phyloP scores from a whole-genome alignment of 2,888 invertebrate species.

The Caenorhabditis wallacei region DNA sequence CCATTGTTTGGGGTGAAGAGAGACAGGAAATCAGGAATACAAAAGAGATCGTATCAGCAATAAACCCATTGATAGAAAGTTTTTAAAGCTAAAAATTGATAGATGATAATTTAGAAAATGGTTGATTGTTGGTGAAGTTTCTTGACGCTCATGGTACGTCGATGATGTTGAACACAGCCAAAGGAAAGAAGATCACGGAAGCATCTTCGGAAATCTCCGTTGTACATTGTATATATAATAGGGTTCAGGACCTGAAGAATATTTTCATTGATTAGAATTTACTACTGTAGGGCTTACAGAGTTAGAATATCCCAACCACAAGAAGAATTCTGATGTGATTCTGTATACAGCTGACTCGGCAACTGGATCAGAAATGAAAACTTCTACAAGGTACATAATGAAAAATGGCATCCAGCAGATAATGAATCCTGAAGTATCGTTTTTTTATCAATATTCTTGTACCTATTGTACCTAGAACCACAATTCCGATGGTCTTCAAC shows the following conservation, averaged over 20 bases:
- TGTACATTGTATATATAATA: constrained; percentile 83
- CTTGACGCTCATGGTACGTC: constrained; percentile 82
- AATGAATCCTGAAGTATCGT: constrained; percentile 81
- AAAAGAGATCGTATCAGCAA: constrained; percentile 35
- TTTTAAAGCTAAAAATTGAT: constrained; percentile 34
- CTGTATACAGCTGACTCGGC: constrained; percentile 69
- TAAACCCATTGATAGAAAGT: constrained; percentile 27
- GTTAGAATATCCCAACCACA: constrained; percentile 84
- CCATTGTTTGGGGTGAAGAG: constrained; percentile 2
- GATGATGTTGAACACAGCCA: constrained; percentile 82
- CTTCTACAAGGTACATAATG: constrained; percentile 83
- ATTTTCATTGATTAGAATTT: neutral
- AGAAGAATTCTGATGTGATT: constrained; percentile 82
- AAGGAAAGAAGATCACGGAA: constrained; percentile 83
- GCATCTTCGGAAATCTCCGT: constrained; percentile 83
- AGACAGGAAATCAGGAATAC: constrained; percentile 14
- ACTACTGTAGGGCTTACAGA: constrained; percentile 72
- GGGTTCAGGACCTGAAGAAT: constrained; percentile 80
- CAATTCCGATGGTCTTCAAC: constrained; percentile 83
- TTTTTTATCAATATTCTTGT: neutral
- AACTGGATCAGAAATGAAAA: constrained; percentile 70
- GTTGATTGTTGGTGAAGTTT: constrained; percentile 82
- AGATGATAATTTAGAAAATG: constrained; percentile 71
- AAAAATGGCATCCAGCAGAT: constrained; percentile 84
- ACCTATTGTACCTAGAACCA: constrained; percentile 77